These are phyloP conservation scores for Rhagium mordax DNA, from an alignment of 2,888 invertebrate species.

Conservation along the genomic window DNA sequence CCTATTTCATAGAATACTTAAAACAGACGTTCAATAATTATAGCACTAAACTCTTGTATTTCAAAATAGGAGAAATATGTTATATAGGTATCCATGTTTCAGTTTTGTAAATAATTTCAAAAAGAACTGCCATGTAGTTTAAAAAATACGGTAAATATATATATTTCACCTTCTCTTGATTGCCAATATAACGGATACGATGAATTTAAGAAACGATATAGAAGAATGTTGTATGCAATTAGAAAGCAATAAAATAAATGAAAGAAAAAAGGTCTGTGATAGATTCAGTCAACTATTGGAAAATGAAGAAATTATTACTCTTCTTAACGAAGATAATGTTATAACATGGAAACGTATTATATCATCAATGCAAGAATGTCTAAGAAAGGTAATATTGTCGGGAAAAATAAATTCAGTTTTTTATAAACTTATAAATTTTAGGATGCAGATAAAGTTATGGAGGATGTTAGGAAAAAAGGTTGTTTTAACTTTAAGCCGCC, in stretches of 20 bases:
- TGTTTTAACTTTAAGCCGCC: conserved; percentile 37
- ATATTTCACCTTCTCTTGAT: too few relatives aligned
- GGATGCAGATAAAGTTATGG: conserved; percentile 52
- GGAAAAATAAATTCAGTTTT: neutral
- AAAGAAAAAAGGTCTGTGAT: conserved; percentile 52
- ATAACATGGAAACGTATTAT: conserved; percentile 51
- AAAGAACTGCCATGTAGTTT: too few relatives aligned
- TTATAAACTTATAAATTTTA: conserved; percentile 21
- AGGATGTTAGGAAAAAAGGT: conserved; percentile 51
- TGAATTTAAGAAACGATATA: conserved; percentile 34
- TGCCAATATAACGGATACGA: too few relatives aligned
- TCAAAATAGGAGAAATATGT: neutral
- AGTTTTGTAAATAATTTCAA: too few relatives aligned
- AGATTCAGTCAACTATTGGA: conserved; percentile 45
- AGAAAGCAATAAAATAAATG: conserved; percentile 45
- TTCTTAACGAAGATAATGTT: conserved; percentile 36
- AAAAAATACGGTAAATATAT: too few relatives aligned
- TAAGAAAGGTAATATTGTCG: conserved; percentile 49
- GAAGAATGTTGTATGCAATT: conserved; percentile 33
- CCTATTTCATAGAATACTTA: too few relatives aligned
- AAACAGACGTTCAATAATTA: too few relatives aligned
- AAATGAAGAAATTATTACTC: conserved; percentile 38
- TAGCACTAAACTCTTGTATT: neutral
- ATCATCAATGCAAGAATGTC: conserved; percentile 49
- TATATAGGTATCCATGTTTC: too few relatives aligned